These are phyloP conservation scores for Drosophila repleta DNA, from an alignment of 1,140 invertebrate genomes.

Conservation along the genomic window DNA sequence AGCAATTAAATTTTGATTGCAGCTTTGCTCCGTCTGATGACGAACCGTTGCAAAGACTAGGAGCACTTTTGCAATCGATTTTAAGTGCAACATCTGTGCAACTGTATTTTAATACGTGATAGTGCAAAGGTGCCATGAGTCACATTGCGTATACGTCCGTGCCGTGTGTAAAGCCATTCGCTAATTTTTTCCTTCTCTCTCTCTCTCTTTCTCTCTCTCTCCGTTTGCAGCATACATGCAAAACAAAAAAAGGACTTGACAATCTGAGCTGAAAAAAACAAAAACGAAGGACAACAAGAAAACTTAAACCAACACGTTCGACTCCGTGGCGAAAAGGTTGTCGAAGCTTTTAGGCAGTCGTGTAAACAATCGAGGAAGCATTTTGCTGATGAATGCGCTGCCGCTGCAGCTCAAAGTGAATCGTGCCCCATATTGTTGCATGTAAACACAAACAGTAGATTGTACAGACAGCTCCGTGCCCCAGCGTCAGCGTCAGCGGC, in stretches of 20 bases:
- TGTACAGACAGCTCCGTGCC: neutral
- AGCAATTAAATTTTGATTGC: slow-evolving; percentile 34
- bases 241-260: neutral
- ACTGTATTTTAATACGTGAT: slow-evolving; percentile 1
- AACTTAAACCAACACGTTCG: slow-evolving; percentile 30
- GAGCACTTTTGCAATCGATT: neutral
- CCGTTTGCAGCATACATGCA: slow-evolving; percentile 42
- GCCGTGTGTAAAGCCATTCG: neutral
- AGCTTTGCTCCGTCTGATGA: neutral
- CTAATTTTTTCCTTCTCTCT: neutral
- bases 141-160: slow-evolving; percentile 49
- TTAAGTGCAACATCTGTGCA: neutral
- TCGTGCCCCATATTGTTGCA: slow-evolving; percentile 30
- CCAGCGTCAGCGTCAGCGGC: neutral
- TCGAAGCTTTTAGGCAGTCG: slow-evolving; percentile 20
- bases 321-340: slow-evolving; percentile 11
- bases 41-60: neutral
- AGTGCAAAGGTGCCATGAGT: neutral
- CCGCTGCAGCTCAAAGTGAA: slow-evolving; percentile 43
- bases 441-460: slow-evolving; percentile 26
- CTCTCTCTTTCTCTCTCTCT: slow-evolving; percentile 18
- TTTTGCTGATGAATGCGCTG: slow-evolving; percentile 37
- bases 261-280: slow-evolving; percentile 1
- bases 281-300: slow-evolving; percentile 33
- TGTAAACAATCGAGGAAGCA: slow-evolving; percentile 53